Evolutionary conservation across 2,113 vertebrate genomes (phyloP).

Genomic region (Athene cunicularia): DNA sequence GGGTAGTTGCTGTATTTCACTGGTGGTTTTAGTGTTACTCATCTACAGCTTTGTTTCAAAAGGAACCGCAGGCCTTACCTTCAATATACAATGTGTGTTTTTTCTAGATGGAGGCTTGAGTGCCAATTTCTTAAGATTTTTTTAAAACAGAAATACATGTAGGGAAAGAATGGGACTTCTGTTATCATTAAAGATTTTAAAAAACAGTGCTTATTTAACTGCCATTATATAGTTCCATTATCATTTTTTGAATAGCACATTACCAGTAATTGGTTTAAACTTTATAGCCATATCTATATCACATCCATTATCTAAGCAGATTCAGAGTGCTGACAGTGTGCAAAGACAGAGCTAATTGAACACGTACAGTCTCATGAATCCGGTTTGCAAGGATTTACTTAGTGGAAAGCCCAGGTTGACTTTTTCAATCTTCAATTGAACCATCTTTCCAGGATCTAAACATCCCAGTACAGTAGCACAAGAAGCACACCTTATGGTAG

Average conservation of each 20-base stretch:
- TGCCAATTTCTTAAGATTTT: not conserved
- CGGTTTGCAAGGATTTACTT: not conserved
- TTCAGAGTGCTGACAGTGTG: not conserved
- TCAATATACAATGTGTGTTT: not conserved
- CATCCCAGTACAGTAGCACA: not conserved
- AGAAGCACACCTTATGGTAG: not conserved
- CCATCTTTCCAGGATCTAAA: not conserved
- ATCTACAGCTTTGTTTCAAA: not conserved
- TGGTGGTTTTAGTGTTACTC: not conserved
- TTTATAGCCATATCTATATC: not conserved
- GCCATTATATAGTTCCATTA: slow-evolving; percentile 1
- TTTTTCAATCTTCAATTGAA: not conserved
- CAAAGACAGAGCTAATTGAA: not conserved
- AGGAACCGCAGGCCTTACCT: not conserved
- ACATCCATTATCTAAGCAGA: not conserved
- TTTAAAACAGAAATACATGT: not conserved
- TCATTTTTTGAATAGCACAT: not conserved
- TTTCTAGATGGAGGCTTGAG: not conserved
- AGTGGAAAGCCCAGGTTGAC: not conserved
- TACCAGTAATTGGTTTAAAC: slow-evolving; percentile 30
- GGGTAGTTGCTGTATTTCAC: not conserved
- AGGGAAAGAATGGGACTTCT: not conserved
- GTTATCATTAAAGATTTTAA: not conserved
- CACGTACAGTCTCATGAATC: not conserved
- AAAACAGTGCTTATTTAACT: slow-evolving; percentile 17